A percentile compares a stretch with the other conserved stretches of the same genome.
Conservation (phyloP, 1,140 invertebrate species). For the Drosophila tristis region DNA sequence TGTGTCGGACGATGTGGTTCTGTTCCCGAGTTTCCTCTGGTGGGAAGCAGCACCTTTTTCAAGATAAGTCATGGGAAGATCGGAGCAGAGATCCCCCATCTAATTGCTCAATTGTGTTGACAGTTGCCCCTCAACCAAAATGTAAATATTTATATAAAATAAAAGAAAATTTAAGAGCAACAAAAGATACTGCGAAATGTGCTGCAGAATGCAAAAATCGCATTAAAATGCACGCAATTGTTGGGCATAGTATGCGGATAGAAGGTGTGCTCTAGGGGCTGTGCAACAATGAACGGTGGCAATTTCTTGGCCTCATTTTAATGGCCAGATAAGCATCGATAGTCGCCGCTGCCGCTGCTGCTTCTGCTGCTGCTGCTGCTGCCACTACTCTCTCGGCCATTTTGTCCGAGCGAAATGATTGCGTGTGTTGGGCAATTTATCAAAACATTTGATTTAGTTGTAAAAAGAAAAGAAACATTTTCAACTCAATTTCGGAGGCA, state of each 20-base stretch:
- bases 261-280: background rate
- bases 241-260: background rate
- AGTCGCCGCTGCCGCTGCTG: background rate
- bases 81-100: conserved; percentile 15
- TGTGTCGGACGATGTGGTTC: conserved; percentile 4
- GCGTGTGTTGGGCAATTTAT: conserved; percentile 75
- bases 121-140: conserved; percentile 33
- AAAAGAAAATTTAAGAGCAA: background rate
- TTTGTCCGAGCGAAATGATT: conserved; percentile 69
- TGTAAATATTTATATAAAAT: conserved; percentile 46
- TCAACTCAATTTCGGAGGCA: conserved; percentile 55
- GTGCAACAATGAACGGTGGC: conserved; percentile 4
- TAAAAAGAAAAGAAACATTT: conserved; percentile 61
- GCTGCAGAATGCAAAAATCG: conserved; percentile 50
- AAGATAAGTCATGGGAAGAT: conserved; percentile 60
- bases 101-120: conserved; percentile 73
- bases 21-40: conserved; percentile 4
- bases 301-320: conserved; percentile 66
- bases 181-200: conserved; percentile 7
- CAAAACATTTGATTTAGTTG: conserved; percentile 80
- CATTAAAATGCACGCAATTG: conserved; percentile 71
- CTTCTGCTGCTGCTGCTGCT: too few relatives aligned
- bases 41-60: conserved; percentile 35
- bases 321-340: conserved; percentile 68
- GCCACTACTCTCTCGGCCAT: conserved; percentile 57